Conservation (phyloP, 2,113 vertebrate genomes). For the Microcebus jonahi region DNA sequence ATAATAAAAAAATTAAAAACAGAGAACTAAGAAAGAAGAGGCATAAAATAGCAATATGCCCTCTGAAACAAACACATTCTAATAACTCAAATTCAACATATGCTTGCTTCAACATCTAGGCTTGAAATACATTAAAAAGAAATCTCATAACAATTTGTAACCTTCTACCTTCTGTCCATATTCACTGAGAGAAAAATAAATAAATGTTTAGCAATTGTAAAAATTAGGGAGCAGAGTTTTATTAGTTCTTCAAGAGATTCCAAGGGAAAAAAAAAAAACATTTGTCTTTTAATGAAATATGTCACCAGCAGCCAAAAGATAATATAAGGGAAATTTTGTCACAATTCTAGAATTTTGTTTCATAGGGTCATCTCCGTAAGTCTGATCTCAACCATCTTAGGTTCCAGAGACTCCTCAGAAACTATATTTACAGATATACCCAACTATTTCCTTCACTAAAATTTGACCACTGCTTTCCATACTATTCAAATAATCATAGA, state of each 20-base stretch:
- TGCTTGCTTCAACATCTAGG: constrained; percentile 18
- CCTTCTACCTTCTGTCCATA: not conserved
- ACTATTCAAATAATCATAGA: not conserved
- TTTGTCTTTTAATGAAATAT: constrained; percentile 45
- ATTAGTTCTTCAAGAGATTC: constrained; percentile 42
- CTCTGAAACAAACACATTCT: constrained; percentile 47
- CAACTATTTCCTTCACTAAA: constrained; percentile 14
- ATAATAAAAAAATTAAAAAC: constrained; percentile 12
- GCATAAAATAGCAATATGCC: constrained; percentile 42
- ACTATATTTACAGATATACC: not conserved
- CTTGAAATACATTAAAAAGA: constrained; percentile 70
- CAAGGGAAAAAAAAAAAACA: not conserved
- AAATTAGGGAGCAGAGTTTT: not conserved
- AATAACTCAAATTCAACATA: constrained; percentile 63
- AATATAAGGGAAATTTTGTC: not conserved
- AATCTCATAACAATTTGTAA: constrained; percentile 66
- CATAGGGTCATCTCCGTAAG: not conserved
- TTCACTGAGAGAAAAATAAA: constrained; percentile 60
- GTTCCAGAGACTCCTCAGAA: not conserved
- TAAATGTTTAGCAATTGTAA: constrained; percentile 37
- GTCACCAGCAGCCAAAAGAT: not conserved
- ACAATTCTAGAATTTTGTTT: constrained; percentile 7
- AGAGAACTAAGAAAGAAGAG: not conserved
- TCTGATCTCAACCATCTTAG: not conserved
- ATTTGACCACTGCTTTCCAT: not conserved